Conservation (phyloP, 2,797 vertebrate genomes). For the Pseudomugil tenellus region DNA sequence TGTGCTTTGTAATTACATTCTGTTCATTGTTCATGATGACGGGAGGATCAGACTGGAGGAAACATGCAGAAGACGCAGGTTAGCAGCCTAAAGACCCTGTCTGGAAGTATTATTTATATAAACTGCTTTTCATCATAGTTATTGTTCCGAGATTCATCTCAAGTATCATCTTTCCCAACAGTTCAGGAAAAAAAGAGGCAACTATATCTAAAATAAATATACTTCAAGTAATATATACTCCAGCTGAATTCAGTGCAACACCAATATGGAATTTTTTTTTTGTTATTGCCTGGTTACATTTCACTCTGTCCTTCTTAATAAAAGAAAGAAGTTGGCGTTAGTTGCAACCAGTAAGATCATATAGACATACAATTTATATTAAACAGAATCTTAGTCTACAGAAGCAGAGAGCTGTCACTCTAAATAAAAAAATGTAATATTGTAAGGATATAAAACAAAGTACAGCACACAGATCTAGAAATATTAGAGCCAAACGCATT, state of each 20-base stretch:
- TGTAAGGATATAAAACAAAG: too few relatives aligned
- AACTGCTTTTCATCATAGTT: conserved; percentile 23
- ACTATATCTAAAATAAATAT: not conserved
- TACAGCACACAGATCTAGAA: too few relatives aligned
- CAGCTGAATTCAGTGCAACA: conserved; percentile 3
- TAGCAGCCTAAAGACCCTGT: not conserved
- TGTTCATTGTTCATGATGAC: conserved; percentile 42
- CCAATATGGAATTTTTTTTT: conserved; percentile 4
- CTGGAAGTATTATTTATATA: conserved; percentile 13
- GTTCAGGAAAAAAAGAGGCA: not conserved
- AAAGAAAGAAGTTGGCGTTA: conserved; percentile 2
- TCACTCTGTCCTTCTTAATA: not conserved
- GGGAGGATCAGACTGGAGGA: conserved; percentile 15
- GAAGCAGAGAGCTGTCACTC: too few relatives aligned
- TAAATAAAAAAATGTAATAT: too few relatives aligned
- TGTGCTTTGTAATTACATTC: conserved; percentile 67
- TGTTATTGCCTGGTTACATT: conserved; percentile 6
- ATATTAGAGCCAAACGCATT: too few relatives aligned
- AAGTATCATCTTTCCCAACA: conserved; percentile 18
- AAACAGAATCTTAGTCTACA: not conserved
- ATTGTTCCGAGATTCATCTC: conserved; percentile 42
- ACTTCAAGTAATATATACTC: conserved; percentile 26
- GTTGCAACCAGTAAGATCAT: conserved; percentile 25
- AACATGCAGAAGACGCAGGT: conserved; percentile 35
- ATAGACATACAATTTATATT: conserved; percentile 4